These are phyloP conservation scores for Branchellion lobata DNA, from an alignment of 2,888 invertebrate species.

Conservation along the genomic window DNA sequence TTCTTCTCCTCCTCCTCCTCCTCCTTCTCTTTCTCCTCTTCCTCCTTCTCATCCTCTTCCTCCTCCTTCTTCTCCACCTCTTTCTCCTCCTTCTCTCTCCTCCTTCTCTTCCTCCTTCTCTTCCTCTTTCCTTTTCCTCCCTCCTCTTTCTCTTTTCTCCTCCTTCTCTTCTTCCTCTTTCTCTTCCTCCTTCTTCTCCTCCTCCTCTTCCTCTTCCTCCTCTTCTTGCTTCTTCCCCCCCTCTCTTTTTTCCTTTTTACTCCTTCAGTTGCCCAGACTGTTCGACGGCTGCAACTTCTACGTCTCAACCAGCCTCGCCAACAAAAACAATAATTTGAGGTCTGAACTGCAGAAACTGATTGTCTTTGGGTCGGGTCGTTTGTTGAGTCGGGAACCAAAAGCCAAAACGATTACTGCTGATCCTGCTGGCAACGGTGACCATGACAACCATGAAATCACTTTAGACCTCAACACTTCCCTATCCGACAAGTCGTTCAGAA, in stretches of 20 bases:
- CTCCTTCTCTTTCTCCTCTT: too few relatives aligned
- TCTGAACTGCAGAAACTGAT: conserved; percentile 2
- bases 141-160: too few relatives aligned
- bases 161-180: too few relatives aligned
- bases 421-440: neutral
- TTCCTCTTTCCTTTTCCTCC: too few relatives aligned
- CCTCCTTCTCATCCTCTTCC: too few relatives aligned
- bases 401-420: neutral
- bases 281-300: conserved; percentile 37
- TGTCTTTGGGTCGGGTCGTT: conserved; percentile 3
- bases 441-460: neutral
- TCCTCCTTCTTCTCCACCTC: too few relatives aligned
- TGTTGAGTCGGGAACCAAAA: conserved; percentile 25
- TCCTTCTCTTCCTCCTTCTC: too few relatives aligned
- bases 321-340: neutral
- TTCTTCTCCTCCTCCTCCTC: too few relatives aligned
- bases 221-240: too few relatives aligned
- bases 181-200: too few relatives aligned
- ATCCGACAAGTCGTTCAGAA: neutral
- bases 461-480: conserved; percentile 21
- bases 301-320: neutral
- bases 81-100: too few relatives aligned
- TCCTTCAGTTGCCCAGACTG: conserved; percentile 8
- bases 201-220: too few relatives aligned
- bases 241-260: neutral